A percentile compares a stretch with the other conserved stretches of the same genome.
Conservation (phyloP, 2,888 invertebrate genomes). For the Pomacea canaliculata region DNA sequence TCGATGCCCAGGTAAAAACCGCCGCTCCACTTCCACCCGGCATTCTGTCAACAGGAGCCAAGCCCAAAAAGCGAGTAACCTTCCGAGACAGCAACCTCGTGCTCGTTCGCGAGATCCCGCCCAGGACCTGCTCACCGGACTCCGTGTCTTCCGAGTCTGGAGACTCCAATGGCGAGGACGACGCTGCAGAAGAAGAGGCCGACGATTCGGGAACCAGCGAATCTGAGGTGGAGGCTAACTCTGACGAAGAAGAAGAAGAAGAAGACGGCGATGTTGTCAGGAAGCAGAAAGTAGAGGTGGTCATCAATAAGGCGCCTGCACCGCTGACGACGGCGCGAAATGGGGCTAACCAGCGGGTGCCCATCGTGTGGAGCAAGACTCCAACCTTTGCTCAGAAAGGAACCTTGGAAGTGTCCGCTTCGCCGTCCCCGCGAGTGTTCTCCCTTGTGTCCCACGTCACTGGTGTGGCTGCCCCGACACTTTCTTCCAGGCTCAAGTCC, state of each 20-base stretch:
- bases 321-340: neutral
- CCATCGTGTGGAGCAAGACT: conserved; percentile 6
- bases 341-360: neutral
- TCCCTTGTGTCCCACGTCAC: conserved; percentile 22
- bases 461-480: conserved; percentile 1
- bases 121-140: conserved; percentile 18
- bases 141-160: neutral
- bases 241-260: conserved; percentile 24
- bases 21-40: conserved; percentile 9
- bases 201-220: conserved; percentile 25
- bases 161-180: conserved; percentile 13
- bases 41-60: conserved; percentile 16
- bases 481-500: neutral
- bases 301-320: neutral
- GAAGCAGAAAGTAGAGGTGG: neutral
- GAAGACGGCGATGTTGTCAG: neutral
- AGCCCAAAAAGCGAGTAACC: conserved; percentile 34
- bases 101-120: conserved; percentile 35
- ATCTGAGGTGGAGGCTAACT: conserved; percentile 18
- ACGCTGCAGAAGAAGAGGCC: conserved; percentile 5
- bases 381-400: conserved; percentile 13
- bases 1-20: neutral
- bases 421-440: conserved; percentile 9
- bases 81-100: conserved; percentile 35
- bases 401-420: conserved; percentile 7